Percentiles rank a stretch among this genome's conserved stretches.
Conservation (phyloP, 2,113 vertebrate genomes). For the Myotis brandtii region DNA sequence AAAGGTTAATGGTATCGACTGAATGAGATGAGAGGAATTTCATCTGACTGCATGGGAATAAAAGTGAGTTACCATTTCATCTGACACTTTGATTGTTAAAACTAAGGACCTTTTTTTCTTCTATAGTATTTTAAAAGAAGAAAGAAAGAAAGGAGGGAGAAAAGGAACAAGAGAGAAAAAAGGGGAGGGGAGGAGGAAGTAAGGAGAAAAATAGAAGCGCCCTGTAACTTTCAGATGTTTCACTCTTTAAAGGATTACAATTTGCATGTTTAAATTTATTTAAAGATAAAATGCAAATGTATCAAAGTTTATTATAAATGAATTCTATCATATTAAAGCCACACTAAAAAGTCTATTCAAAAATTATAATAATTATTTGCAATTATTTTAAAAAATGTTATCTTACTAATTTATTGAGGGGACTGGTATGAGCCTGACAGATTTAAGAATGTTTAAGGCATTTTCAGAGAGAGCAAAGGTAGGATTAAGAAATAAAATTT, state of each 20-base stretch:
- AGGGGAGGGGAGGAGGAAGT: not conserved
- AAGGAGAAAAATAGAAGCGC: not conserved
- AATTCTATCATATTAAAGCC: not conserved
- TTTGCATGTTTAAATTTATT: not conserved
- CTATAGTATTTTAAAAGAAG: not conserved
- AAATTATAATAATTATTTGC: slow-evolving; percentile 28
- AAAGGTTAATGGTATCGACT: slow-evolving; percentile 45
- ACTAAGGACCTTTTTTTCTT: not conserved
- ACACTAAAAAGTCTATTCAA: not conserved
- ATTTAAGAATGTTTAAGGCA: not conserved
- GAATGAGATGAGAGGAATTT: slow-evolving; percentile 46
- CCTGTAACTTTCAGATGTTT: not conserved
- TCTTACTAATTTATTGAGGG: not conserved
- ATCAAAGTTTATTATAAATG: slow-evolving; percentile 19
- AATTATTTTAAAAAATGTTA: not conserved
- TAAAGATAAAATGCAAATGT: not conserved
- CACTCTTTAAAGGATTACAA: not conserved
- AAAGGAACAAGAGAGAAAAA: not conserved
- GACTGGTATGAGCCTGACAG: not conserved
- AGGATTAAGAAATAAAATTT: not conserved
- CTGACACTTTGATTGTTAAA: slow-evolving; percentile 36
- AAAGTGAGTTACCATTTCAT: slow-evolving; percentile 60
- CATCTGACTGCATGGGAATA: slow-evolving; percentile 37
- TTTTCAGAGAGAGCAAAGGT: not conserved
- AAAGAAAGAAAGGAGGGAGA: no score